phyloP scores from a whole-genome alignment of 2,113 vertebrate species.

The Poecile atricapillus region DNA sequence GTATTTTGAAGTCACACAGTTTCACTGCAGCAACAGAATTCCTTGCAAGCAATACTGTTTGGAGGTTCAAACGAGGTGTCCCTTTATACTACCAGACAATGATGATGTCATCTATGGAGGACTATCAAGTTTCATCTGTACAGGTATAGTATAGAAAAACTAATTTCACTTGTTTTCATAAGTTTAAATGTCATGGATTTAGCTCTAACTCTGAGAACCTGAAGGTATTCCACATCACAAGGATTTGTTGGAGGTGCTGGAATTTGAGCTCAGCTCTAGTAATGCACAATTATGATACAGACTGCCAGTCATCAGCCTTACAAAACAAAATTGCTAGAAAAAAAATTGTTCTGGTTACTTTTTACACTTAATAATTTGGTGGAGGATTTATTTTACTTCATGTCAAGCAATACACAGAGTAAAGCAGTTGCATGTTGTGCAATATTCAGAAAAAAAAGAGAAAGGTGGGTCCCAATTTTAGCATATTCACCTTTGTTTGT shows the following conservation, averaged over 20 bases:
- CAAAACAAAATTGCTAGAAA: background rate
- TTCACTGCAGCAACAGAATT: slow-evolving; percentile 95
- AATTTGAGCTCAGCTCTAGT: background rate
- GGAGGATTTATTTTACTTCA: background rate
- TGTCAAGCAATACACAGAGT: background rate
- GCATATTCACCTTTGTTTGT: background rate
- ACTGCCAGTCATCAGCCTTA: background rate
- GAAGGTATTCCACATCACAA: background rate
- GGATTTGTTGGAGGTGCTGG: background rate
- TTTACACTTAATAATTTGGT: background rate
- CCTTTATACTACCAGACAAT: slow-evolving; percentile 98
- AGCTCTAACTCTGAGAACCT: background rate
- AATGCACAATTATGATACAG: background rate
- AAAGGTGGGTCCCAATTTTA: background rate
- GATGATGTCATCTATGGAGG: slow-evolving; percentile 98
- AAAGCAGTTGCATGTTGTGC: background rate
- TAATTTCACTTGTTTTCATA: background rate
- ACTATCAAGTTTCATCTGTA: slow-evolving; percentile 99
- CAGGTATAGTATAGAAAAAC: slow-evolving; percentile 78
- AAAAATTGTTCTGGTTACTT: background rate
- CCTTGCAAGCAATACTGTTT: slow-evolving; percentile 99
- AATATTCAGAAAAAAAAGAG: background rate
- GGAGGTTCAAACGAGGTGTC: slow-evolving; percentile 97
- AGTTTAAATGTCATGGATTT: background rate
- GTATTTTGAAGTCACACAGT: slow-evolving; percentile 97